Evolutionary conservation across 2,888 invertebrate species (phyloP).

Genomic region (Philopedon plagiatum): DNA sequence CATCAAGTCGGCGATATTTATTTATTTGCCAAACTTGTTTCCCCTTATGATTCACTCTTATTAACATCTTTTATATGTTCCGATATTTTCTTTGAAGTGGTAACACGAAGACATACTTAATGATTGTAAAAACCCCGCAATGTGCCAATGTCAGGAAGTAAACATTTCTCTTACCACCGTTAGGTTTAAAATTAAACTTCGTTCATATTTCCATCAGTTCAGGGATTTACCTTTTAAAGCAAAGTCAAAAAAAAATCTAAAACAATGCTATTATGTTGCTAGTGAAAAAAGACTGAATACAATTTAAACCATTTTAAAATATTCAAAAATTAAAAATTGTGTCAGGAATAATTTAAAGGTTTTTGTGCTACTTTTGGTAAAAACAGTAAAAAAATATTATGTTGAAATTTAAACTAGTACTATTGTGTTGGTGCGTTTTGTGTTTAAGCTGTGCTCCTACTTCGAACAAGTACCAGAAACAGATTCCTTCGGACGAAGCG

Average conservation of each 20-base stretch:
- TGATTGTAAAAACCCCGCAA: slow-evolving; percentile 35
- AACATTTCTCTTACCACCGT: slow-evolving; percentile 17
- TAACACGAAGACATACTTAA: not conserved
- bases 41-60: slow-evolving; percentile 21
- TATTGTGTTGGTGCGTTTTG: slow-evolving; percentile 29
- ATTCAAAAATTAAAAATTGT: slow-evolving; percentile 28
- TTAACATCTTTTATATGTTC: slow-evolving; percentile 4
- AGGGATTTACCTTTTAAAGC: slow-evolving; percentile 27
- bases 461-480: slow-evolving; percentile 27
- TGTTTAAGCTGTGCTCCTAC: slow-evolving; percentile 33
- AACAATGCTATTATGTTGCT: slow-evolving; percentile 26
- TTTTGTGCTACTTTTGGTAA: slow-evolving; percentile 7
- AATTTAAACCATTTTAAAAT: slow-evolving; percentile 13
- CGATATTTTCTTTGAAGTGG: slow-evolving; percentile 29
- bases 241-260: slow-evolving; percentile 28
- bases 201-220: slow-evolving; percentile 28
- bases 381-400: not conserved
- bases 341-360: slow-evolving; percentile 23
- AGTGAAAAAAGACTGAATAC: slow-evolving; percentile 1
- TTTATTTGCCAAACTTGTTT: slow-evolving; percentile 32
- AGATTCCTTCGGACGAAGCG: slow-evolving; percentile 39
- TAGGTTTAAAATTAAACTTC: not conserved
- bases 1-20: slow-evolving; percentile 8
- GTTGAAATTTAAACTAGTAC: slow-evolving; percentile 8
- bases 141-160: slow-evolving; percentile 10